Evolutionary conservation across 2,113 vertebrate species (phyloP).

Genomic region (Chiloscyllium plagiosum): DNA sequence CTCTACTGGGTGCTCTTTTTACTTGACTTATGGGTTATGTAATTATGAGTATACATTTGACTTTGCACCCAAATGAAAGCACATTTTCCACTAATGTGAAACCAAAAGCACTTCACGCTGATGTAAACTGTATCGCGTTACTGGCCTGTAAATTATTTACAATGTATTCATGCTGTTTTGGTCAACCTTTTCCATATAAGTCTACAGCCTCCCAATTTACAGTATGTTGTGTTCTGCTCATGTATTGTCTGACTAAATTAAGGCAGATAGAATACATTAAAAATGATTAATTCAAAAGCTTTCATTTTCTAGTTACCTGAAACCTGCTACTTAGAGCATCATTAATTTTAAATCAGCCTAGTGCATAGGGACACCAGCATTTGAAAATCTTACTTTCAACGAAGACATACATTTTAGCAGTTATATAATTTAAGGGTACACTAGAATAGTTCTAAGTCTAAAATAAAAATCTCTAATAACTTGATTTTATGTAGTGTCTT

Average conservation of each 20-base stretch:
- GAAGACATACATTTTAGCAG: neutral
- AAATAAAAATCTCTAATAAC: neutral
- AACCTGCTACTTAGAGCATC: neutral
- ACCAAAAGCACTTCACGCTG: neutral
- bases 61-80: neutral
- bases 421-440: neutral
- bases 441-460: neutral
- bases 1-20: neutral
- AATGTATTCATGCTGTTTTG: neutral
- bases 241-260: neutral
- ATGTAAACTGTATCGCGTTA: neutral
- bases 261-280: neutral
- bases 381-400: neutral
- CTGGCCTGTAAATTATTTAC: neutral
- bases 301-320: constrained; percentile 23
- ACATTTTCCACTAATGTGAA: neutral
- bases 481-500: neutral
- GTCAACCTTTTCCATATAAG: neutral
- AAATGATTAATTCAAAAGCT: constrained; percentile 14
- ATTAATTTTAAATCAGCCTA: neutral
- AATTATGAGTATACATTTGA: neutral
- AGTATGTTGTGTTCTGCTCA: neutral
- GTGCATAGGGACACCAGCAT: neutral
- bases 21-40: neutral
- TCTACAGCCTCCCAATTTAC: neutral